Conservation (phyloP, 2,113 vertebrate species). For the Anseranas semipalmata region DNA sequence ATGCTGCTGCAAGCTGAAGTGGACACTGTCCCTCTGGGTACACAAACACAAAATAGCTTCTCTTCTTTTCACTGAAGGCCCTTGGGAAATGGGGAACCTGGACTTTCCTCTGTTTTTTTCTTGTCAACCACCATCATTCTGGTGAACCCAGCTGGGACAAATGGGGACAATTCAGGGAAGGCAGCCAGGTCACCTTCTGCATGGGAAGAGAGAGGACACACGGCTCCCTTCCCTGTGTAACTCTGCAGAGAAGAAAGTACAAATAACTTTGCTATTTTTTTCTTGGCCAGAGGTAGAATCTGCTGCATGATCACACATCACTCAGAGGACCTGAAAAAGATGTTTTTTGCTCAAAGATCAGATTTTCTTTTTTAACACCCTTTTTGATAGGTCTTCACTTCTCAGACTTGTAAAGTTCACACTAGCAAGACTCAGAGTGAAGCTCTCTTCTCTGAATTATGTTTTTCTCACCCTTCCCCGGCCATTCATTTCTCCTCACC, state of each 20-base stretch:
- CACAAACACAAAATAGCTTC: not conserved
- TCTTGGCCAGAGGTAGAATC: not conserved
- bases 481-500: not conserved
- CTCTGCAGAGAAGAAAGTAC: not conserved
- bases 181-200: not conserved
- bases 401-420: not conserved
- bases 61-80: not conserved
- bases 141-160: not conserved
- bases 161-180: not conserved
- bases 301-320: not conserved
- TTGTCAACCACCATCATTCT: fast-evolving
- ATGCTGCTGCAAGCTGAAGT: not conserved
- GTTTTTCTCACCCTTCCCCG: not conserved
- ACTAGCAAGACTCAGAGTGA: not conserved
- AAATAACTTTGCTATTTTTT: not conserved
- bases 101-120: not conserved
- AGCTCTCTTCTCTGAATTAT: not conserved
- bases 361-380: not conserved
- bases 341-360: not conserved
- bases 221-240: not conserved
- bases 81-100: not conserved
- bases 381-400: not conserved
- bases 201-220: not conserved
- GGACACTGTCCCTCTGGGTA: not conserved
- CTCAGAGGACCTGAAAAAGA: not conserved